Evolutionary conservation across 2,888 invertebrate species (phyloP), one percentile per base, ranked within the genome.

Genomic region (Lasioglossum lativentre): DNA sequence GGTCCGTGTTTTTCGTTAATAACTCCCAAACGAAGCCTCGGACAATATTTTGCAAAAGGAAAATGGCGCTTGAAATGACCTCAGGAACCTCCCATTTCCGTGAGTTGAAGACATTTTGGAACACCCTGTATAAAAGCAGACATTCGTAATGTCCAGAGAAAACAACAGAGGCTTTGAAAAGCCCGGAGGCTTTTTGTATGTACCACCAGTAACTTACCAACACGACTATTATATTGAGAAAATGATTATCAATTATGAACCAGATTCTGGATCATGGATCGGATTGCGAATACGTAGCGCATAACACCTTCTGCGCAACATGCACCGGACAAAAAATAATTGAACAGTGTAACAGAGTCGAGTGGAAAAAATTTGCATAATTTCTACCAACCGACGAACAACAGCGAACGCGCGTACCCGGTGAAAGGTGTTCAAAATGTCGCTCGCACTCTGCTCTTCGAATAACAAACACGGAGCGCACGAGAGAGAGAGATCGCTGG

Each of bases 311-410:
- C 6, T 34, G 34, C 4, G 5, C 19, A 34, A 34, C 34, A 34
- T 10, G 19, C 14, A 34, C 10, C 30, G 68, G 1, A 6, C 16
- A 34, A 38, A 66, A 34, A 34, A 19, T 12, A 38, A 38, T 10
- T 23, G 16, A n/a, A n/a, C 0, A n/a, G 56, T 56, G n/a, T 10
- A n/a, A 12, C 56, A n/a, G 3, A n/a, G n/a, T 12, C 4, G n/a
- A n/a, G 56, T 56, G 56, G 10, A 56, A 56, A n/a, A n/a, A n/a
- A n/a, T 47, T 73, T 47, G 45, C 19, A 47, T 45, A 73, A 73
- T 47, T 47, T 47, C 8, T 6, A 23, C 8, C 12, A 30, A 14
- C 27, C 23, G 12, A 3, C 27, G 75, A 38, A 63, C 27, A 63
- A 75, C 42, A 1, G 27, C 14, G 30, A 63, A n/a, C 40, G n/a